A percentile compares a stretch with the other conserved stretches of the same genome.
Evolutionary conservation across 2,888 invertebrate species (phyloP).

Genomic region (Drosophila nr. fundita): DNA sequence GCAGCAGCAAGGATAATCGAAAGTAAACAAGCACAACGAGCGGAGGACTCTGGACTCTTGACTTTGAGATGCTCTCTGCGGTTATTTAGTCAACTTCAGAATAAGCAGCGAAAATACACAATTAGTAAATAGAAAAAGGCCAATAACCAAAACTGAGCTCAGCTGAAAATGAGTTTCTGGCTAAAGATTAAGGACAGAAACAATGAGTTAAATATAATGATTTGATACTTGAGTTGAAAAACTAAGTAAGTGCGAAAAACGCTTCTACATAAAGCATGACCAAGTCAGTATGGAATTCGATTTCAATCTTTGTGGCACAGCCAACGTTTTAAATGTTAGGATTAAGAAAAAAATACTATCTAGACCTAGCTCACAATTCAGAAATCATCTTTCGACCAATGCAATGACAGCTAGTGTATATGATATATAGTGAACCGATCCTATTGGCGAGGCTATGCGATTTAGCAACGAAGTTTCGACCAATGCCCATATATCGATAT

Average conservation of each 20-base stretch:
- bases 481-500: too few species aligned
- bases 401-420: background rate
- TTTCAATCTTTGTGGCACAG: background rate
- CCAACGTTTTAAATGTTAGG: background rate
- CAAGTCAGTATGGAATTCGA: background rate
- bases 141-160: background rate
- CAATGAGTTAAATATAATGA: background rate
- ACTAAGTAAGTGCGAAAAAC: background rate
- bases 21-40: slow-evolving; percentile 14
- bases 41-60: slow-evolving; percentile 5
- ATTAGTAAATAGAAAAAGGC: background rate
- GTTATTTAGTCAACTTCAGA: background rate
- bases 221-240: background rate
- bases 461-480: too few species aligned
- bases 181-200: background rate
- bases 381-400: background rate
- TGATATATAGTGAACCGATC: background rate
- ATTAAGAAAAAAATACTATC: background rate
- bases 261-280: background rate
- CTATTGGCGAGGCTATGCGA: too few species aligned
- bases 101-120: background rate
- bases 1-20: slow-evolving; percentile 20
- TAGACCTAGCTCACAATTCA: background rate
- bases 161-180: background rate
- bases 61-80: slow-evolving; percentile 31